Base-by-base conservation (phyloP, 2,797 vertebrate species). In the Rhodeus uyekii region DNA sequence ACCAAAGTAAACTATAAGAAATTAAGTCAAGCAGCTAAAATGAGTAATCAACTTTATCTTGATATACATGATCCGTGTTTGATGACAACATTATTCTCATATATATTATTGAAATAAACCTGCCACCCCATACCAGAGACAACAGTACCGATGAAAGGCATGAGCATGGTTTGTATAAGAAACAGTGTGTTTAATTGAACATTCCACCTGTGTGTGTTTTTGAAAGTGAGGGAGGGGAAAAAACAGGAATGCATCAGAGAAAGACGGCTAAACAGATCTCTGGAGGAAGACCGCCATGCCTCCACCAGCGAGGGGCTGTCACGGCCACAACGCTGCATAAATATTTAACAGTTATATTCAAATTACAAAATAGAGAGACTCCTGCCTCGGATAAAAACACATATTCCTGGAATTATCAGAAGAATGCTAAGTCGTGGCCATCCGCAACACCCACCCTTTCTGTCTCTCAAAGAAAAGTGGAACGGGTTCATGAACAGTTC, bases 271-370 rank as follows among this genome's bases (percentile, higher is more conserved):
- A 65, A 72, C 46, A 84, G 42, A 71, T 77, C 55, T 72, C 61
- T 69, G 60, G 76, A 63, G 80, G 73, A 55, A 78, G 69, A n/a
- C 74, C 27, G 34, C 81, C 83, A 75, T 71, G 55, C 42, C 36
- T 74, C 71, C 65, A 76, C 44, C 74, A 64, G 24, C 5, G 39
- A 64, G 50, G 89, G 86, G 89, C 92, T 93, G 91, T 93, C 93
- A 92, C 72, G 85, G 91, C 92, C 92, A 93, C 93, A 93, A 93
- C 91, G 88, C 88, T 84, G 84, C 91, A 92, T 94, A 93, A 94
- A 95, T 93, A 94, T 95, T 92, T 92, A 94, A 91, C 88, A 90
- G 86, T 83, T 87, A 89, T 91, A 94, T 93, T 90, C 89, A 92
- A 93, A 94, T 93, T 83, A 94, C 90, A 90, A 93, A 93, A 94